Evolutionary conservation across 2,888 invertebrate species (phyloP).

Genomic region (Sipha maydis): DNA sequence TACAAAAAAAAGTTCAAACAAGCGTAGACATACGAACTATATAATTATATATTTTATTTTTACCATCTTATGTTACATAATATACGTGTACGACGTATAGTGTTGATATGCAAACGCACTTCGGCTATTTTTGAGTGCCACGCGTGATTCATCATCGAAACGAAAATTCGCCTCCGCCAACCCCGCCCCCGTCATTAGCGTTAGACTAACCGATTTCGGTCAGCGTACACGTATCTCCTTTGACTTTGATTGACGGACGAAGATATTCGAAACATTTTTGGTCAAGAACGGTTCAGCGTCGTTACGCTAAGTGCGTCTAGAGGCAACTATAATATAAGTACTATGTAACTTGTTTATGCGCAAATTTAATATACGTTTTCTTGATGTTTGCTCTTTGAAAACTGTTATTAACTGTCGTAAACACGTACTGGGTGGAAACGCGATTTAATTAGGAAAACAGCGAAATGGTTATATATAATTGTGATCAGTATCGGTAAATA

Average conservation of each 20-base stretch:
- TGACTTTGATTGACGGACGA: constrained; percentile 11
- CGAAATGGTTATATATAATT: no score
- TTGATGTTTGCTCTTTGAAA: no score
- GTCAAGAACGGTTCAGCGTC: not conserved
- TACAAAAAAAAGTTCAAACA: not conserved
- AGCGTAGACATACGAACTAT: not conserved
- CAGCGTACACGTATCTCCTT: not conserved
- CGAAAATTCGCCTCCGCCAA: not conserved
- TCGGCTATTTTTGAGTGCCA: not conserved
- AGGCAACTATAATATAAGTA: no score
- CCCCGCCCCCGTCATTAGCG: not conserved
- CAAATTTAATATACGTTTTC: no score
- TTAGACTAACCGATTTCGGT: not conserved
- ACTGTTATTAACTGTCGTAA: no score
- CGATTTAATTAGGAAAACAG: no score
- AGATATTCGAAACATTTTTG: not conserved
- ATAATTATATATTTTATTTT: no score
- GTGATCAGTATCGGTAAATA: no score
- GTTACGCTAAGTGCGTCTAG: not conserved
- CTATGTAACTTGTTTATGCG: no score
- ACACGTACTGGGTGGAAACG: no score
- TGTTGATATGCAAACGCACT: not conserved
- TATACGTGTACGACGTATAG: not conserved
- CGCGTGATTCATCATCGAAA: not conserved
- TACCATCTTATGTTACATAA: no score